Percentiles rank a stretch among this genome's conserved stretches.
Evolutionary conservation across 2,113 vertebrate genomes (phyloP).

Genomic region (Eulacestoma nigropectus): DNA sequence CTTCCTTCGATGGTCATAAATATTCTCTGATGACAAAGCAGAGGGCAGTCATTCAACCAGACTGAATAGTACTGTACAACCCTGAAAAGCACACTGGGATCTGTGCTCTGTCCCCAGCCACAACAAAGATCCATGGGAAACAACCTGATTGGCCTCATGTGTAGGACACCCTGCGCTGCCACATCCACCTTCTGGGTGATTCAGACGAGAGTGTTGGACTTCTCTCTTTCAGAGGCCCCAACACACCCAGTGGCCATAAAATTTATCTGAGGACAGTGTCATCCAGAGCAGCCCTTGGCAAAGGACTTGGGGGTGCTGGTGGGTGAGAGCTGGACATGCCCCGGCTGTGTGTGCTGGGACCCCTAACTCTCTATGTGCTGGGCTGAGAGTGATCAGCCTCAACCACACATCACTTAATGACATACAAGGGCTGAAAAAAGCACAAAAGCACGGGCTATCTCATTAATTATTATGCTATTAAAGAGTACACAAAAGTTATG

Average conservation of each 20-base stretch:
- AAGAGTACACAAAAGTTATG: neutral
- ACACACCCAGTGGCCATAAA: neutral
- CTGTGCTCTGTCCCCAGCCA: neutral
- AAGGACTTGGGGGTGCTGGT: neutral
- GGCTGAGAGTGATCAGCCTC: neutral
- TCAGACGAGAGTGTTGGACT: neutral
- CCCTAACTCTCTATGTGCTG: accelerated
- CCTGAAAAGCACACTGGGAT: neutral
- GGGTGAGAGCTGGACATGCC: neutral
- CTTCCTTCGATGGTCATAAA: conserved; percentile 16
- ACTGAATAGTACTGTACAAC: neutral
- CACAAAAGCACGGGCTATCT: neutral
- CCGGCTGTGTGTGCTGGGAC: neutral
- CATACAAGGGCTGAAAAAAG: neutral
- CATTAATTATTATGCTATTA: neutral
- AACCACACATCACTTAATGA: neutral
- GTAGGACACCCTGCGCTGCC: neutral
- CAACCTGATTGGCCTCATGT: neutral
- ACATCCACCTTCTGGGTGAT: neutral
- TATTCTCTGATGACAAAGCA: conserved; percentile 47
- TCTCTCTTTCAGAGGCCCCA: neutral
- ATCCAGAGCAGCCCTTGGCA: neutral
- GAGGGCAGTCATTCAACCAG: conserved; percentile 5
- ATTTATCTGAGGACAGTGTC: neutral
- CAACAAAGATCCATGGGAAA: neutral